Evolutionary conservation across 2,888 invertebrate genomes (phyloP).

Genomic region (Taenaris catops): DNA sequence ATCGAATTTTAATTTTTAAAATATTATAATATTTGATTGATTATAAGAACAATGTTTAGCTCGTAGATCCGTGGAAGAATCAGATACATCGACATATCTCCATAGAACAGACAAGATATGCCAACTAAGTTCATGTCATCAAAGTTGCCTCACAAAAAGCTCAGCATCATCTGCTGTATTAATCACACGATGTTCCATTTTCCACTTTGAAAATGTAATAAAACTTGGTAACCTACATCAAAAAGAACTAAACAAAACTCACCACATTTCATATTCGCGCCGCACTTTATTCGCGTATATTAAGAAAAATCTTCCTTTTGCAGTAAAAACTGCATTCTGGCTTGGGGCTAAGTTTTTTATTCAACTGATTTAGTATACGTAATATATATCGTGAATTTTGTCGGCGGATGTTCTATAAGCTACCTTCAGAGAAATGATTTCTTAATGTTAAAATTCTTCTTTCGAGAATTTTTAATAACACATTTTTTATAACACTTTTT

Average conservation of each 20-base stretch:
- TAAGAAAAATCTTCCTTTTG: conserved; percentile 29
- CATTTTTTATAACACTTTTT: too few relatives aligned
- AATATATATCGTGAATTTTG: conserved; percentile 41
- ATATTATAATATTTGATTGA: too few relatives aligned
- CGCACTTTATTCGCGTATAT: conserved; percentile 26
- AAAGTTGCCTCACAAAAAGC: too few relatives aligned
- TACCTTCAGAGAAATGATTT: conserved; percentile 43
- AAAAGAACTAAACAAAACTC: conserved; percentile 19
- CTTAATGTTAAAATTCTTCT: conserved; percentile 51
- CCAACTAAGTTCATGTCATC: too few relatives aligned
- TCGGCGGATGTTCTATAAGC: conserved; percentile 36
- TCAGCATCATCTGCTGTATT: not conserved
- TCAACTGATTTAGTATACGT: conserved; percentile 38
- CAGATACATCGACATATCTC: too few relatives aligned
- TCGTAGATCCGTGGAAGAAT: too few relatives aligned
- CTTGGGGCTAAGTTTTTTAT: conserved; percentile 31
- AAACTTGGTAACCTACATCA: conserved; percentile 15
- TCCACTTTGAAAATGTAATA: conserved; percentile 10
- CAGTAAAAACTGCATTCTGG: conserved; percentile 31
- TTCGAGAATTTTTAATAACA: too few relatives aligned
- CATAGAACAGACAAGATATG: too few relatives aligned
- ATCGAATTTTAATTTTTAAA: too few relatives aligned
- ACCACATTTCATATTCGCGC: conserved; percentile 25
- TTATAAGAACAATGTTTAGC: too few relatives aligned
- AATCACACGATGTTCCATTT: conserved; percentile 1